Evolutionary conservation across 2,888 invertebrate species (phyloP).

Genomic region (Escarpia spicata): DNA sequence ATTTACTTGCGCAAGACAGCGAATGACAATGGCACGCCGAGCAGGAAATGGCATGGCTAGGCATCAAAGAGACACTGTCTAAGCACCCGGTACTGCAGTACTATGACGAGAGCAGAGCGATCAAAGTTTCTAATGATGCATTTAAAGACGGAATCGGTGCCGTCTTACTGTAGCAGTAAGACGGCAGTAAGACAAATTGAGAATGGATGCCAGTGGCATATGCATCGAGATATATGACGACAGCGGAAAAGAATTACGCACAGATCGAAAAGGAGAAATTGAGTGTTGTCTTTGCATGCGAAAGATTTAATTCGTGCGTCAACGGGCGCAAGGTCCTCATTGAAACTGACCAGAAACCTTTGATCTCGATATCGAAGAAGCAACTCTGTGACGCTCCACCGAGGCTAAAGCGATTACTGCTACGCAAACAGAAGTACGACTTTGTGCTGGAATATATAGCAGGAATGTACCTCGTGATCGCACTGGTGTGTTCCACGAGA

Average conservation of each 20-base stretch:
- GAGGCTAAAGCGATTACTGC: too few relatives aligned
- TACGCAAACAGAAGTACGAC: too few relatives aligned
- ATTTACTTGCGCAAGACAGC: too few relatives aligned
- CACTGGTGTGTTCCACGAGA: too few relatives aligned
- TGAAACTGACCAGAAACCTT: constrained; percentile 37
- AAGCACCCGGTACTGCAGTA: constrained; percentile 39
- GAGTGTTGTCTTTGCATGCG: constrained; percentile 39
- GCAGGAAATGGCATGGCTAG: constrained; percentile 40
- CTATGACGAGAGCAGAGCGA: constrained; percentile 39
- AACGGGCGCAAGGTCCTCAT: constrained; percentile 40
- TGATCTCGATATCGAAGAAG: too few relatives aligned
- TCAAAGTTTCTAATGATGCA: constrained; percentile 42
- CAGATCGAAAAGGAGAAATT: constrained; percentile 41
- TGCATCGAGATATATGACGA: constrained; percentile 39
- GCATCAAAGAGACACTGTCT: constrained; percentile 32
- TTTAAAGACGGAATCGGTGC: constrained; percentile 42
- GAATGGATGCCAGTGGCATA: constrained; percentile 41
- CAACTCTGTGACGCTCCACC: too few relatives aligned
- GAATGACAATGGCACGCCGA: constrained; percentile 24
- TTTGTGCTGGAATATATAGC: too few relatives aligned
- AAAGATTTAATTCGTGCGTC: constrained; percentile 42
- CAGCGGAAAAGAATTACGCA: constrained; percentile 41
- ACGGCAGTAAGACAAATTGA: not conserved
- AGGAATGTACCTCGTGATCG: too few relatives aligned
- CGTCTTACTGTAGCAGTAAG: constrained; percentile 40